Base-by-base conservation (phyloP, 2,797 vertebrate genomes). In the Sitta carolinensis region DNA sequence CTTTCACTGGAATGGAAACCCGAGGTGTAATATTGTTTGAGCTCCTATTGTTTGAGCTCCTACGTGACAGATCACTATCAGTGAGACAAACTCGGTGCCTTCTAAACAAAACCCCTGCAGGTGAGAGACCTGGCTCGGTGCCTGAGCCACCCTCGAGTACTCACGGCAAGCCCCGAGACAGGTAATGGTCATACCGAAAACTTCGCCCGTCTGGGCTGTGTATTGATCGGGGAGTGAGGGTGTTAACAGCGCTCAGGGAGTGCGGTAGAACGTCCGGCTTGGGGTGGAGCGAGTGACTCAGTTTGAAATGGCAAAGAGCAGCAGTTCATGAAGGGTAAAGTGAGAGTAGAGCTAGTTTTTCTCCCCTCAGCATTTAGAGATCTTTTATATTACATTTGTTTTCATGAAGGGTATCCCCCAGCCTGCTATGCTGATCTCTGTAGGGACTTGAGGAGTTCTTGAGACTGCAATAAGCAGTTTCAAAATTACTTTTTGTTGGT, bases 211-310 rank as follows among this genome's bases (percentile, higher is more conserved):
- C 51, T 55, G 68, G 38, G 38, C 74, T 67, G 25, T 16, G 5
- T n/a, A 68, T 77, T 54, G 67, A 68, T 70, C 80, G 67, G 36
- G 87, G 94, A 96, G 87, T 55, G 43, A 80, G 48, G 66, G 66
- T 89, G 76, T 90, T 89, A 58, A 21, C 52, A 50, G 50, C 14
- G 51, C 36, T 80, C 50, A n/a, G 78, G 54, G 82, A 66, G 66
- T 42, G 72, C 32, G 10, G 63, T 42, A n/a, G 50, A 95, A 68
- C 16, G 18, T 57, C 38, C 61, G 29, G 2, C 10, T 51, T 73
- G 86, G 62, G 87, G 48, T 82, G 76, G 75, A 66, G 75, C 48
- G 7, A 59, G 72, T 93, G 85, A 85, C 55, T 97, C 48, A 84
- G 64, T 16, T 17, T 45, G 90, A 86, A 88, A 67, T 18, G 22